phyloP scores from a whole-genome alignment of 2,888 invertebrate genomes.

The Cacoxenus indagator region DNA sequence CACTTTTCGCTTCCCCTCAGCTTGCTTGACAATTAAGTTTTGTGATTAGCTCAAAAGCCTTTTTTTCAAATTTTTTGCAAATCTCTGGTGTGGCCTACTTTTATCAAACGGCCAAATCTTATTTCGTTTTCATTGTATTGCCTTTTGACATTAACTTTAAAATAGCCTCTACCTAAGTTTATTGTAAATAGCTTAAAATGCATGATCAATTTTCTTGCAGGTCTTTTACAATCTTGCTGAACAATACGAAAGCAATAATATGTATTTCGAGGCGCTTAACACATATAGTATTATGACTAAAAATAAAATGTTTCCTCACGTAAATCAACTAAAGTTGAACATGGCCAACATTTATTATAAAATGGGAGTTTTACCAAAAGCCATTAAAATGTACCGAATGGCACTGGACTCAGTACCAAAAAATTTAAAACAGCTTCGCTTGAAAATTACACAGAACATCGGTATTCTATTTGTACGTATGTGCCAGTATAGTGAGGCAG shows the following conservation, averaged over 20 bases:
- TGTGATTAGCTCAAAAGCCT: no score
- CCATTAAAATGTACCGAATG: slow-evolving; percentile 98
- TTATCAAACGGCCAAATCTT: no score
- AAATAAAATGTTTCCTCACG: slow-evolving; percentile 94
- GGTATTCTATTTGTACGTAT: slow-evolving; percentile 90
- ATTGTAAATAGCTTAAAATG: no score
- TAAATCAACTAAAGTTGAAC: slow-evolving; percentile 93
- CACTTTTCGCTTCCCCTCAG: no score
- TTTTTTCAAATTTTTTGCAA: no score
- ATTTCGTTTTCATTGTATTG: no score
- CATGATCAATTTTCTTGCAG: no score
- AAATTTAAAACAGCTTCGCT: slow-evolving; percentile 92
- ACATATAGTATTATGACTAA: slow-evolving; percentile 95
- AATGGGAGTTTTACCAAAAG: slow-evolving; percentile 93
- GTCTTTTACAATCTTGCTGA: slow-evolving; percentile 96
- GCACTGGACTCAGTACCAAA: slow-evolving; percentile 96
- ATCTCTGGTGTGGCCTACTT: no score
- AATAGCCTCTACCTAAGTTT: no score
- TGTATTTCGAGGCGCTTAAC: slow-evolving; percentile 95
- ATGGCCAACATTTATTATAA: slow-evolving; percentile 98
- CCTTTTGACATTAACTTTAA: no score
- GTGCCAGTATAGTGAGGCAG: slow-evolving; percentile 96
- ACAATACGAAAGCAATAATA: slow-evolving; percentile 93
- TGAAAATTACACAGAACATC: slow-evolving; percentile 98
- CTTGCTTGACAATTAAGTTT: no score